Conservation (phyloP, 2,113 vertebrate species). For the Nanorana parkeri region DNA sequence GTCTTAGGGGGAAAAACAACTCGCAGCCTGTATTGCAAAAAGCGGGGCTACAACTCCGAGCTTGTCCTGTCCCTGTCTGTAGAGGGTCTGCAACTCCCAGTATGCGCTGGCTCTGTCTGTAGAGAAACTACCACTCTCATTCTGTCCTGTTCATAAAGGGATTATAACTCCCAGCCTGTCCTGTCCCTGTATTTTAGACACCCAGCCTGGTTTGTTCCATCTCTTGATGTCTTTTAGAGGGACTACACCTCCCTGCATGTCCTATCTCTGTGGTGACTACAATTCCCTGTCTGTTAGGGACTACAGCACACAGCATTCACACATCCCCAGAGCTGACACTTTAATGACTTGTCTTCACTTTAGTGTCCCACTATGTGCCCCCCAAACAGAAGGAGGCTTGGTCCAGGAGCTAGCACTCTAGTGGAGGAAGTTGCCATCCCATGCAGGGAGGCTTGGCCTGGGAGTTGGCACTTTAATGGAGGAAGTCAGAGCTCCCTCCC, state of each 20-base stretch:
- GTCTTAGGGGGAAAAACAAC: no score
- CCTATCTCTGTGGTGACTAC: neutral
- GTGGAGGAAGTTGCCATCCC: no score
- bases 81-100: neutral
- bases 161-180: neutral
- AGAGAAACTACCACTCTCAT: neutral
- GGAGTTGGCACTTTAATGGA: constrained; percentile 4
- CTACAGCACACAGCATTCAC: neutral
- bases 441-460: neutral
- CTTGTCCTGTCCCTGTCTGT: neutral
- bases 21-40: no score
- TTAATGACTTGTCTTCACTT: no score
- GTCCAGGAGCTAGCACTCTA: neutral
- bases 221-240: no score
- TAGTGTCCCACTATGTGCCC: no score
- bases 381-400: no score
- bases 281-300: neutral
- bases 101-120: neutral
- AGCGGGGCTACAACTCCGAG: no score
- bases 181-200: neutral
- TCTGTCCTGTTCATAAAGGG: neutral
- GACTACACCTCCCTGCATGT: no score
- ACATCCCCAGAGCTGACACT: no score
- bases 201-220: neutral
- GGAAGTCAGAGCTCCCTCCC: neutral